Evolutionary conservation across 2,797 vertebrate species (phyloP), one percentile per base, ranked within the genome.

Genomic region (Parambassis ranga): DNA sequence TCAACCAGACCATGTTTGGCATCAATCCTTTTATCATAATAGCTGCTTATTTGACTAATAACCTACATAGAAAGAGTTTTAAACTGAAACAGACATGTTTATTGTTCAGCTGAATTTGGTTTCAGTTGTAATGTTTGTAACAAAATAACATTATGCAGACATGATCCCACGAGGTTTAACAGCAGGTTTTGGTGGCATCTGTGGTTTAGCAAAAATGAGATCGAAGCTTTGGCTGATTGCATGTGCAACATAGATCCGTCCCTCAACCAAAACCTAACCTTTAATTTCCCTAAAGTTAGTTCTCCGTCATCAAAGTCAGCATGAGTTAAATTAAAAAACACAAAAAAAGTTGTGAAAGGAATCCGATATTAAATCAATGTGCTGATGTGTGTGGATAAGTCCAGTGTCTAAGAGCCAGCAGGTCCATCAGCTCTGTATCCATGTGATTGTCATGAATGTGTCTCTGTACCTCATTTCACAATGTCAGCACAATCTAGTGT

Each of bases 171-270:
- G 22, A 57, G 38, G 33, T 49, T 69, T 20, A 33, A 32, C 49
- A 41, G 58, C 47, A 33, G 7, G 19, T 48, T 46, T 32, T 26
- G 24, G 28, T 59, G 61, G 50, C 10, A 24, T 66, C 64, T 76
- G 78, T 84, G 84, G 83, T 85, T 85, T 13, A 74, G 50, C 55
- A 48, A 57, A 38, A 57, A 71, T 48, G 35, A 61, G 55, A 63
- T 65, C 23, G n/a, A 67, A 74, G 62, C 69, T 85, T 81, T 86
- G 83, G 82, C 75, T 79, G 58, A 77, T 49, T 65, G 66, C 32
- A 28, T 66, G 75, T 77, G 59, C 52, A 73, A 51, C 50, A 75
- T 52, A 70, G 31, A 6, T 28, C 23, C 37, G 37, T 30, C 20
- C 49, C 36, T 13, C 35, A 30, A 53, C 27, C n/a, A 22, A 22